Evolutionary conservation across 2,113 vertebrate genomes (phyloP), one percentile per base, ranked within the genome.

Genomic region (Hylia prasina): DNA sequence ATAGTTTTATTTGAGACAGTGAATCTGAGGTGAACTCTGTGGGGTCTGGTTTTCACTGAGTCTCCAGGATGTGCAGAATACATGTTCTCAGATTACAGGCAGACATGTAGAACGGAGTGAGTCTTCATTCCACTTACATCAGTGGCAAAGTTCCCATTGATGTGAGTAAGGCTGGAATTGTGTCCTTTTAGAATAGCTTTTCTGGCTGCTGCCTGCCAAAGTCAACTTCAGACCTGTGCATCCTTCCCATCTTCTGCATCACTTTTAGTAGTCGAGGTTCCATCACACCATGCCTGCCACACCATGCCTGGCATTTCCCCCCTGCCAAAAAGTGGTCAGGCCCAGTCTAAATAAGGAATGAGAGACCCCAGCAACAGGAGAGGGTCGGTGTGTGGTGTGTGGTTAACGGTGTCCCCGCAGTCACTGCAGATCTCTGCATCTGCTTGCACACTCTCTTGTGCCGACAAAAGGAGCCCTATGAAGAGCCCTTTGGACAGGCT

Each of bases 11-110:
- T 94, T 88, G 79, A 73, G 19, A 65, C 88, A 81, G 15, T 81
- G 93, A 93, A 89, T 91, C 53, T 82, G 21, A 89, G 87, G 88
- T 85, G 81, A 95, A 66, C 71, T 82, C 94, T 80, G 92, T 86
- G 95, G 71, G 95, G 87, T 95, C 94, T 42, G 9, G 1, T 90
- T 96, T 94, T 94, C 90, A 64, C 51, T 39, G 70, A 57, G 87
- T 87, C 89, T 84, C 81, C 65, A 45, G 93, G 85, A 83, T 78
- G 72, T 56, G 56, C 63, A 90, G 79, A 71, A 75, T 90, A 30
- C 65, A 13, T 63, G 68, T 75, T 92, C 93, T 93, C 85, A 58
- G 82, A 92, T 94, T 93, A 80, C 95, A 93, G 76, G 53, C 85
- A 86, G 92, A 56, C 79, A 15, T 69, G 66, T 71, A 78, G 63